phyloP scores from a whole-genome alignment of 1,140 invertebrate genomes.

The Scaptodrosophila lebanonensis region DNA sequence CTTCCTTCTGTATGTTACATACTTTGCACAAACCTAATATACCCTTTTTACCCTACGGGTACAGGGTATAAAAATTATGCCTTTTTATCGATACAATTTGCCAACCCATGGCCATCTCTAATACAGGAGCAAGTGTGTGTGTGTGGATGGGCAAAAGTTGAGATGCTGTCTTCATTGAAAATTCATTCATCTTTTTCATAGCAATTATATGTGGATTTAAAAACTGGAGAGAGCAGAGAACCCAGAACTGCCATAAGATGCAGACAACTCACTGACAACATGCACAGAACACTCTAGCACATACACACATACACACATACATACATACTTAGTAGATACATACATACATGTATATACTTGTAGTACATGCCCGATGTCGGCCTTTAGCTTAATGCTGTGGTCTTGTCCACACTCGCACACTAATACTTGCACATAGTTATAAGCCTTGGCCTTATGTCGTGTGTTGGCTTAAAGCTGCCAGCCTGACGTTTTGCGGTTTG shows the following conservation, averaged over 20 bases:
- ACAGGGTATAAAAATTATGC: no score
- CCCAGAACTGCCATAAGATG: conserved; percentile 45
- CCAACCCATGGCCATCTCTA: no score
- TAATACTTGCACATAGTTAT: conserved; percentile 10
- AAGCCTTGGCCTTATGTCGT: conserved; percentile 24
- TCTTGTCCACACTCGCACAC: conserved; percentile 11
- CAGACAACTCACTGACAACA: conserved; percentile 65
- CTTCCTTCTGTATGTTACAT: no score
- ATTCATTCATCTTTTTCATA: conserved; percentile 64
- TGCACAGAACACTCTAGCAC: conserved; percentile 8
- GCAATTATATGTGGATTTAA: conserved; percentile 22
- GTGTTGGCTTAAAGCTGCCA: conserved; percentile 24
- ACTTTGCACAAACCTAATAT: no score
- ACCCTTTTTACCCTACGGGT: no score
- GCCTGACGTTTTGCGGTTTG: conserved; percentile 49
- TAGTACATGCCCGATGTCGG: no score
- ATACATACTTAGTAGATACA: conserved; percentile 4
- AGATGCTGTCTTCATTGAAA: conserved; percentile 50
- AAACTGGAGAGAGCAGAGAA: conserved; percentile 20
- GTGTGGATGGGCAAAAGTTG: no score
- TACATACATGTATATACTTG: no score
- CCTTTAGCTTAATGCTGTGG: conserved; percentile 59
- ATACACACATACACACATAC: not conserved
- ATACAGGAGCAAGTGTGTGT: no score
- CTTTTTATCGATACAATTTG: no score